Conservation (phyloP, 2,888 invertebrate genomes). For the Drosophila paramelanica region DNA sequence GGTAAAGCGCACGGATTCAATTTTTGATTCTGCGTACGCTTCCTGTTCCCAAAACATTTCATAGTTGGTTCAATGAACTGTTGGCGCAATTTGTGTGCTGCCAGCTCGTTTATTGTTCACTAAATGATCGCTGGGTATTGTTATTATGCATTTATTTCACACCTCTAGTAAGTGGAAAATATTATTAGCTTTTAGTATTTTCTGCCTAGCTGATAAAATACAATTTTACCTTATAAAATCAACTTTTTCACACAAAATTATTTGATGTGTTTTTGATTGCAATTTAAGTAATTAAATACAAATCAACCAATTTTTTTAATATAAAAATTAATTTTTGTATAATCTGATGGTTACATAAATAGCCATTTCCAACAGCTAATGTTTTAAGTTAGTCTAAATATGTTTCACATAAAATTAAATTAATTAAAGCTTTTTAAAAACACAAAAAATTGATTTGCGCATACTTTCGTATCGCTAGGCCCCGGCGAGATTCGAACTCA, state of each 20-base stretch:
- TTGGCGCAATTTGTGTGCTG: slow-evolving; percentile 48
- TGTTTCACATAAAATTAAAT: background rate
- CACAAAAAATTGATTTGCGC: background rate
- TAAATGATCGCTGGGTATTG: slow-evolving; percentile 57
- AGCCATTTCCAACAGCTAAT: no score
- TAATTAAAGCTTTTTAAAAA: background rate
- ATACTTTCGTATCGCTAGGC: slow-evolving; percentile 66
- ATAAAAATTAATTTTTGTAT: background rate
- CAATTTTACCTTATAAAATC: background rate
- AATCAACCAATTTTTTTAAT: background rate
- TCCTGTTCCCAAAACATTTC: slow-evolving; percentile 36
- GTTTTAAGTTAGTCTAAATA: no score
- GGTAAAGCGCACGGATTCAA: slow-evolving; percentile 12
- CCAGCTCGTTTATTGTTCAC: slow-evolving; percentile 52
- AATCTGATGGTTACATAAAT: background rate
- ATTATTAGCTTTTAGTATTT: slow-evolving; percentile 5
- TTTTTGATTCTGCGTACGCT: slow-evolving; percentile 39
- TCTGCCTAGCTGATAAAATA: slow-evolving; percentile 1
- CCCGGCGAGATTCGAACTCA: slow-evolving; percentile 85
- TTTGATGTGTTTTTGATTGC: background rate
- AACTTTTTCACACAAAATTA: background rate
- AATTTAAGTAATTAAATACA: background rate
- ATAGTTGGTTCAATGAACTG: slow-evolving; percentile 69
- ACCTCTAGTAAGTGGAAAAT: slow-evolving; percentile 35
- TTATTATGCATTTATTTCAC: slow-evolving; percentile 60